phyloP scores from a whole-genome alignment of 2,888 invertebrate species.

The Eristalis pertinax region DNA sequence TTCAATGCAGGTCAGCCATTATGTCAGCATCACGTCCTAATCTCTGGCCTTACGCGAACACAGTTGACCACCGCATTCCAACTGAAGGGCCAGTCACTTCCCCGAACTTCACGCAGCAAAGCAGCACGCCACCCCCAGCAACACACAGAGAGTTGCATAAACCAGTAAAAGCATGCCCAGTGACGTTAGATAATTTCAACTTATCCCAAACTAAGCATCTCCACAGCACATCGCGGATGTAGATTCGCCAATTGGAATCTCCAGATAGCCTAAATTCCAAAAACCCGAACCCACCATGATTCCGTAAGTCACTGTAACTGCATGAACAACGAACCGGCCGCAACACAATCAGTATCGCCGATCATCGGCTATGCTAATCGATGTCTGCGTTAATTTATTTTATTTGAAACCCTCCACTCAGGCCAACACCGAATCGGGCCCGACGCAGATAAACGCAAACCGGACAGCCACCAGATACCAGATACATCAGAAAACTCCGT shows the following conservation, averaged over 20 bases:
- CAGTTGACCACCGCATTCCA: not conserved
- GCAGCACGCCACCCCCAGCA: not conserved
- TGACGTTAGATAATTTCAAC: not conserved
- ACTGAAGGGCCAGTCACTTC: not conserved
- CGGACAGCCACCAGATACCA: slow-evolving; percentile 4
- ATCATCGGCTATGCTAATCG: slow-evolving; percentile 33
- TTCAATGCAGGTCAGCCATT: not conserved
- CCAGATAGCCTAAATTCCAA: not conserved
- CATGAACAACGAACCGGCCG: not conserved
- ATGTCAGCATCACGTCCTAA: not conserved
- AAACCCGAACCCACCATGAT: not conserved
- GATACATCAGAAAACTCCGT: slow-evolving; percentile 19
- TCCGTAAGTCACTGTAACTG: slow-evolving; percentile 14
- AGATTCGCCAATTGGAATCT: not conserved
- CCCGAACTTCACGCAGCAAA: not conserved
- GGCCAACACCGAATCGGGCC: slow-evolving; percentile 4
- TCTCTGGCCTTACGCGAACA: not conserved
- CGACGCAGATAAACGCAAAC: not conserved
- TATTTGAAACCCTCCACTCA: slow-evolving; percentile 1
- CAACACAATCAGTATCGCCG: not conserved
- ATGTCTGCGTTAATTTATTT: slow-evolving; percentile 22
- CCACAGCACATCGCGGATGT: not conserved
- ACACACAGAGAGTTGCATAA: not conserved
- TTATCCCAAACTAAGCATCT: not conserved
- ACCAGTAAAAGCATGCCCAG: not conserved